Base-by-base conservation (phyloP, 2,797 vertebrate genomes). In the Philypnodon macrostomus region DNA sequence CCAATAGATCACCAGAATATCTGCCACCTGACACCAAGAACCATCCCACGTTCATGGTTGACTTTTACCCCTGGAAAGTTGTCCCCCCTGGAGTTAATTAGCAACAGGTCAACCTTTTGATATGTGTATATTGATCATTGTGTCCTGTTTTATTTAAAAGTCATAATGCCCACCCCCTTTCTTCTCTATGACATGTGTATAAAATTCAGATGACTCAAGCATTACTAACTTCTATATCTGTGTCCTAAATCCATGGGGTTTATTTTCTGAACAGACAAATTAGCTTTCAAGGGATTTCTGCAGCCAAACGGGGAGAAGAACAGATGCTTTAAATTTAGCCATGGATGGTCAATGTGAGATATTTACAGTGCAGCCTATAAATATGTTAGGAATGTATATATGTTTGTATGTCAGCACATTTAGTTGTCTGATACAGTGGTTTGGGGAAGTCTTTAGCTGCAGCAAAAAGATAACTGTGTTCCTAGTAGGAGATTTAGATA, bases 121-220 rank as follows among this genome's bases (percentile, higher is more conserved):
- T n/a, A n/a, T n/a, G n/a, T n/a, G n/a, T n/a, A n/a, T n/a, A n/a
- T n/a, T n/a, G n/a, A n/a, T n/a, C n/a, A n/a, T n/a, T n/a, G n/a
- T n/a, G n/a, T n/a, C n/a, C n/a, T n/a, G n/a, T n/a, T n/a, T n/a
- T n/a, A n/a, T n/a, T n/a, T n/a, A n/a, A n/a, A n/a, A n/a, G 27
- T 29, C 7, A 29, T 10, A 29, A 2, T 29, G 8, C 9, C 2
- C 4, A 29, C 27, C 27, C 27, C 27, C 26, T 8, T 3, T 29
- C 7, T 29, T 9, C 26, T 29, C 9, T 8, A 34, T 38, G 35
- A 51, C 32, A 53, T 58, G 29, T 58, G 29, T 24, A 31, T 39
- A 48, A 57, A 37, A 53, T 54, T 66, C 65, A 62, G 41, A 68
- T 46, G 81, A 80, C 49, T 86, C 72, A 75, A 50, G 53, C 37